These are phyloP conservation scores for Aculops lycopersici DNA, from an alignment of 1,140 invertebrate genomes.

Conservation along the genomic window DNA sequence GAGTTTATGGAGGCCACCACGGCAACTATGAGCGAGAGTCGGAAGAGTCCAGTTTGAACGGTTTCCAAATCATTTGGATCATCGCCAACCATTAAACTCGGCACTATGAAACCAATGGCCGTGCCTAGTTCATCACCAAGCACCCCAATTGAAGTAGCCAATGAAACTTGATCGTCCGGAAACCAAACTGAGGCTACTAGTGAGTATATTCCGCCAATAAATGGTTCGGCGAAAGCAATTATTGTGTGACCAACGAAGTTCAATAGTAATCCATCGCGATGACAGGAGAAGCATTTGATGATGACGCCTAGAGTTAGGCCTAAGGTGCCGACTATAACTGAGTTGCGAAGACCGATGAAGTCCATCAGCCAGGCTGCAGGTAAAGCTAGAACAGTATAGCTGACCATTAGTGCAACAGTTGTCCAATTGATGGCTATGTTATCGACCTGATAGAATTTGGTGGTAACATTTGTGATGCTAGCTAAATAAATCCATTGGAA, in stretches of 20 bases:
- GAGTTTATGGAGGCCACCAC: too few species aligned
- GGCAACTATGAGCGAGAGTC: too few species aligned
- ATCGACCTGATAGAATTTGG: constrained; percentile 13
- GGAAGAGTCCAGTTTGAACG: too few species aligned
- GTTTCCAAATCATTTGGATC: too few species aligned
- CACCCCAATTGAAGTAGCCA: constrained; percentile 22
- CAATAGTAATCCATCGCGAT: constrained; percentile 15
- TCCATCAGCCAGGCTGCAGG: constrained; percentile 19
- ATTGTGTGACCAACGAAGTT: constrained; percentile 19
- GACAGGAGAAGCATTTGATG: constrained; percentile 16
- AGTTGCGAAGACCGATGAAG: constrained; percentile 17
- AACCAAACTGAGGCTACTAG: constrained; percentile 24
- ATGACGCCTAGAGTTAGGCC: constrained; percentile 43
- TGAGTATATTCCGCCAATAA: constrained; percentile 22
- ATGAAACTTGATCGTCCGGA: constrained; percentile 20
- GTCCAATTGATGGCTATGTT: constrained; percentile 18
- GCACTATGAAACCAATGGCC: constrained; percentile 22
- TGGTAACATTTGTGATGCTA: constrained; percentile 13
- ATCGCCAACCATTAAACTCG: constrained; percentile 20
- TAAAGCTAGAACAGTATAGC: constrained; percentile 21
- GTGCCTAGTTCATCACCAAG: constrained; percentile 26
- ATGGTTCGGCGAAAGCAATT: constrained; percentile 22
- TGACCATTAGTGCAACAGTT: constrained; percentile 23
- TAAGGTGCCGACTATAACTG: constrained; percentile 17
- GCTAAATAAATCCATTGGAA: constrained; percentile 14